Conservation (phyloP, 2,797 vertebrate genomes). For the Gobio occitaniae region DNA sequence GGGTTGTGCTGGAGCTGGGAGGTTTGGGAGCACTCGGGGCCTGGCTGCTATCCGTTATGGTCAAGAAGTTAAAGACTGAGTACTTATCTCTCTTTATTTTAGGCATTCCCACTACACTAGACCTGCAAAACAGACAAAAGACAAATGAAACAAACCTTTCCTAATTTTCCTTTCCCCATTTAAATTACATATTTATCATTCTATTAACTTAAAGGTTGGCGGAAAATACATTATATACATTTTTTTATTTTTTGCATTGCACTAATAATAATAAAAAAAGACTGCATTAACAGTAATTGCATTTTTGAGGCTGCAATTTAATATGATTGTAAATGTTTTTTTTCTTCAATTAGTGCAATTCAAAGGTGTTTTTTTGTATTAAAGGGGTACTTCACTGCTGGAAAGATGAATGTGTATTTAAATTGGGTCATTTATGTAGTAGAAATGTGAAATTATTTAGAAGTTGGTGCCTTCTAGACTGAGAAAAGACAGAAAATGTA, state of each 20-base stretch:
- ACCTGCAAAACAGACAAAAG: constrained; percentile 73
- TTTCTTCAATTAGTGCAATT: not conserved
- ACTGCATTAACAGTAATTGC: not conserved
- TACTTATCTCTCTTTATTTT: constrained; percentile 95
- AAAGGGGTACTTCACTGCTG: too few relatives aligned
- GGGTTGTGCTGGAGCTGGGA: constrained; percentile 27
- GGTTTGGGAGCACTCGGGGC: not conserved
- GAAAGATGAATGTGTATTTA: too few relatives aligned
- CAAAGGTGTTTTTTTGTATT: not conserved
- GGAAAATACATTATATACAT: not conserved
- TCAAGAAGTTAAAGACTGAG: constrained; percentile 96
- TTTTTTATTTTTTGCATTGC: not conserved
- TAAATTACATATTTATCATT: not conserved
- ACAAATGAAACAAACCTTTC: not conserved
- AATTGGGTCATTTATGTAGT: too few relatives aligned
- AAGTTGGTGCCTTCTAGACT: too few relatives aligned
- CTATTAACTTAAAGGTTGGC: not conserved
- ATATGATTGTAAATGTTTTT: not conserved
- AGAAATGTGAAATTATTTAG: too few relatives aligned
- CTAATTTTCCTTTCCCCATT: not conserved
- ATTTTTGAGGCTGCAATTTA: not conserved
- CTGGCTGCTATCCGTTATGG: constrained; percentile 73
- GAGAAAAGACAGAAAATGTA: too few relatives aligned
- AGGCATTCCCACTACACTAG: constrained; percentile 84
- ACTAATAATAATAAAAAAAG: not conserved